Base-by-base conservation (phyloP, 2,888 invertebrate genomes). In the Phyto melanocephala region DNA sequence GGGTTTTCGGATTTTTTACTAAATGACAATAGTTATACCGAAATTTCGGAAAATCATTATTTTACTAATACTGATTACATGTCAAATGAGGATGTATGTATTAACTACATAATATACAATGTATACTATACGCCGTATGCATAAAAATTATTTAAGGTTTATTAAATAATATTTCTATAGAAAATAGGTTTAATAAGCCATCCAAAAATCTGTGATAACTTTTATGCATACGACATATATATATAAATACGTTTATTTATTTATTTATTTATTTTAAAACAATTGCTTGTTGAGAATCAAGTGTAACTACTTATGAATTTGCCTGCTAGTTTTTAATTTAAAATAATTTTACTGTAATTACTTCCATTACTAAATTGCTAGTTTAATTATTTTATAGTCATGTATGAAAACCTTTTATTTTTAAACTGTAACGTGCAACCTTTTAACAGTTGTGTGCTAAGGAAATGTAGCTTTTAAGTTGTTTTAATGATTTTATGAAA, bases 71-170 rank as follows among this genome's bases (percentile, higher is more conserved):
- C 28, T 28, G 6, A 28, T 28, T 28, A 6, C 6, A 28, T 28
- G 28, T 28, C 11, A n/a, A 35, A 65, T 45, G 54, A 65, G 37
- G 56, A 75, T 65, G 56, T 75, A 65, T 75, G 65, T 74, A 65
- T 15, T n/a, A n/a, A n/a, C n/a, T n/a, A n/a, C n/a, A n/a, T n/a
- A n/a, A n/a, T n/a, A n/a, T n/a, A n/a, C n/a, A n/a, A n/a, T n/a
- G n/a, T n/a, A n/a, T n/a, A n/a, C n/a, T n/a, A n/a, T n/a, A n/a
- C n/a, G n/a, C n/a, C n/a, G n/a, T n/a, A n/a, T n/a, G n/a, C n/a
- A n/a, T n/a, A n/a, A n/a, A n/a, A n/a, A n/a, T n/a, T n/a, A n/a
- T n/a, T n/a, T n/a, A n/a, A n/a, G n/a, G n/a, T n/a, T n/a, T n/a
- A n/a, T n/a, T n/a, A n/a, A n/a, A n/a, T n/a, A n/a, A n/a, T n/a